Evolutionary conservation across 2,888 invertebrate species (phyloP).

Genomic region (Salpingus planirostris): DNA sequence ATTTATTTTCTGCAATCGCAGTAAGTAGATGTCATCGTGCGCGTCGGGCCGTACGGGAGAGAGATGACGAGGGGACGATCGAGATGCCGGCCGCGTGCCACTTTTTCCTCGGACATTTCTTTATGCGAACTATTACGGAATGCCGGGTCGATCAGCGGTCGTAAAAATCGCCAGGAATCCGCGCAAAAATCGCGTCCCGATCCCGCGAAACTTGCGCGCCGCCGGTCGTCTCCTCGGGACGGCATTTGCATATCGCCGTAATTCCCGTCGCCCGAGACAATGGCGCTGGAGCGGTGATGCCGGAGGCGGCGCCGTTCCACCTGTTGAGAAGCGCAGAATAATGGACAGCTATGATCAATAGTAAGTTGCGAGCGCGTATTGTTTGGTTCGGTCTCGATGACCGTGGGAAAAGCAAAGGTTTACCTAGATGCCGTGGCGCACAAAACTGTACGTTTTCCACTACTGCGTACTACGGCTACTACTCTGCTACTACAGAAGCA

Average conservation of each 20-base stretch:
- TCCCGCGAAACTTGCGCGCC: neutral
- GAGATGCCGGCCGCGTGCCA: slow-evolving; percentile 21
- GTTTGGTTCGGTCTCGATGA: slow-evolving; percentile 33
- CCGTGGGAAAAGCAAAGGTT: slow-evolving; percentile 38
- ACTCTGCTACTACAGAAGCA: too few species aligned
- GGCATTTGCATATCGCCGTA: neutral
- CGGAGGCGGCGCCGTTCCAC: slow-evolving; percentile 24
- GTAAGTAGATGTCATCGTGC: slow-evolving; percentile 19
- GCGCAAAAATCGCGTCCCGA: slow-evolving; percentile 4
- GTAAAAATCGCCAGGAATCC: slow-evolving; percentile 4
- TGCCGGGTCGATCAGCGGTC: too few species aligned
- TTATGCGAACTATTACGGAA: slow-evolving; percentile 14
- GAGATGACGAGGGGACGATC: slow-evolving; percentile 17
- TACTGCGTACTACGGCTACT: too few species aligned
- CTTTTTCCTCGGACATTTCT: slow-evolving; percentile 17
- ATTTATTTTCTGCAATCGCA: too few species aligned
- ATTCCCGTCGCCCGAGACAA: slow-evolving; percentile 3
- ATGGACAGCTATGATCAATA: slow-evolving; percentile 37
- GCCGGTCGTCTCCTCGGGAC: too few species aligned
- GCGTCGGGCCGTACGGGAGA: slow-evolving; percentile 18
- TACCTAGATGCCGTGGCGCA: slow-evolving; percentile 17
- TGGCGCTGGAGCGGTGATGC: slow-evolving; percentile 4
- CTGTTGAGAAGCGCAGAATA: slow-evolving; percentile 32
- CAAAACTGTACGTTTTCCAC: too few species aligned
- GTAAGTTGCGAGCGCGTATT: slow-evolving; percentile 37